Evolutionary conservation across 2,888 invertebrate species (phyloP).

Genomic region (Sminthurinus aureus): DNA sequence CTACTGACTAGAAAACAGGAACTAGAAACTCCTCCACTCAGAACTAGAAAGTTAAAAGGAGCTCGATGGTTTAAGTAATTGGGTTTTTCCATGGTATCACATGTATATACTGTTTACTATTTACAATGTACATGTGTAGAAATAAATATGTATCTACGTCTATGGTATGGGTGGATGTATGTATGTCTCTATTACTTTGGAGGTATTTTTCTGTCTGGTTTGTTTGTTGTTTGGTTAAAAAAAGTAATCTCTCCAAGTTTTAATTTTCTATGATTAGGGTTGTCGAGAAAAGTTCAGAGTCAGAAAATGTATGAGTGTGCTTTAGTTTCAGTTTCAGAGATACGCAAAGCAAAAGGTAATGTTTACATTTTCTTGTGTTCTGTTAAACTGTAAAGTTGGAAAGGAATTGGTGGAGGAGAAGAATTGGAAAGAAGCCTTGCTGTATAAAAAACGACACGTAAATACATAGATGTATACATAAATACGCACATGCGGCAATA

Average conservation of each 20-base stretch:
- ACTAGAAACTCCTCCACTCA: too few relatives aligned
- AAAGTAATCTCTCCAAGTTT: neutral
- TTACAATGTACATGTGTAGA: too few relatives aligned
- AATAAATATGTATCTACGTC: too few relatives aligned
- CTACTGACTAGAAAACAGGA: too few relatives aligned
- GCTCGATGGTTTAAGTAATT: too few relatives aligned
- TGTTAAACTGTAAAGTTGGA: too few relatives aligned
- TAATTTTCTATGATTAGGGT: neutral
- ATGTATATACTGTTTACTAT: too few relatives aligned
- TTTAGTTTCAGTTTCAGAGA: neutral
- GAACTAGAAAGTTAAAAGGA: too few relatives aligned
- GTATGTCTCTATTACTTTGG: neutral
- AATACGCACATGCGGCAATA: neutral
- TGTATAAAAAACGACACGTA: neutral
- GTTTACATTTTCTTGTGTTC: neutral
- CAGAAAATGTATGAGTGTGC: neutral
- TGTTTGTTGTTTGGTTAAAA: too few relatives aligned
- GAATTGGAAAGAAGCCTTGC: too few relatives aligned
- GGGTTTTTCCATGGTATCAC: too few relatives aligned
- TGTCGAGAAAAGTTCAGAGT: neutral
- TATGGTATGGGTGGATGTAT: neutral
- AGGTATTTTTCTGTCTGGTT: neutral
- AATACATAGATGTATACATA: neutral
- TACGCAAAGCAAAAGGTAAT: neutral
- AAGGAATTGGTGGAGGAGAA: too few relatives aligned